These are phyloP conservation scores for Nyctalus aviator DNA, from an alignment of 2,797 vertebrate genomes.

Conservation along the genomic window DNA sequence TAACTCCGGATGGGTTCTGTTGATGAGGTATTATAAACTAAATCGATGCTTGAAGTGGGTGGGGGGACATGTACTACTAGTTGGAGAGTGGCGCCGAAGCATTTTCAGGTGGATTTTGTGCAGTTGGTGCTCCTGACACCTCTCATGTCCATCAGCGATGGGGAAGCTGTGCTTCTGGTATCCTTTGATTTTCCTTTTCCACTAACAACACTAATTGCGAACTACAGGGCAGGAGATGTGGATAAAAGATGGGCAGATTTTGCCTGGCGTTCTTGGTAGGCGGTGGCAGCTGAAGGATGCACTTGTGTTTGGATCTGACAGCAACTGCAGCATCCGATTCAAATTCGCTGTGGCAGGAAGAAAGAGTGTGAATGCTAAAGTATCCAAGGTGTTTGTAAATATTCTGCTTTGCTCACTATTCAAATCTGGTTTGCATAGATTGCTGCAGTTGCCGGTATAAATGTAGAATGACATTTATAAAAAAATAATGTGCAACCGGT, in stretches of 20 bases:
- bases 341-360: constrained; percentile 87
- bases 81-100: background rate
- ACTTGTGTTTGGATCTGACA: constrained; percentile 86
- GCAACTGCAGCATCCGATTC: constrained; percentile 85
- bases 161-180: constrained; percentile 69
- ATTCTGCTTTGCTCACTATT: constrained; percentile 84
- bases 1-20: background rate
- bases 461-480: constrained; percentile 86
- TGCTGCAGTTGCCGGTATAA: constrained; percentile 79
- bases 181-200: constrained; percentile 79
- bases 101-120: constrained; percentile 2
- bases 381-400: constrained; percentile 87
- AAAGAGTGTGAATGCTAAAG: constrained; percentile 84
- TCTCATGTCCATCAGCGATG: background rate
- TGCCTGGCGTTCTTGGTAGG: constrained; percentile 84
- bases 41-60: background rate
- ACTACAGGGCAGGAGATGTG: constrained; percentile 75
- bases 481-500: constrained; percentile 79
- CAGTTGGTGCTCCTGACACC: background rate
- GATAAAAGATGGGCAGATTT: constrained; percentile 79
- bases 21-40: background rate
- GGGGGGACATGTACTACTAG: too few species aligned
- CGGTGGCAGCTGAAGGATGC: constrained; percentile 85
- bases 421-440: constrained; percentile 83
- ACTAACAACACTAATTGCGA: constrained; percentile 84